Conservation (phyloP, 2,888 invertebrate genomes). For the Apodemia zela region DNA sequence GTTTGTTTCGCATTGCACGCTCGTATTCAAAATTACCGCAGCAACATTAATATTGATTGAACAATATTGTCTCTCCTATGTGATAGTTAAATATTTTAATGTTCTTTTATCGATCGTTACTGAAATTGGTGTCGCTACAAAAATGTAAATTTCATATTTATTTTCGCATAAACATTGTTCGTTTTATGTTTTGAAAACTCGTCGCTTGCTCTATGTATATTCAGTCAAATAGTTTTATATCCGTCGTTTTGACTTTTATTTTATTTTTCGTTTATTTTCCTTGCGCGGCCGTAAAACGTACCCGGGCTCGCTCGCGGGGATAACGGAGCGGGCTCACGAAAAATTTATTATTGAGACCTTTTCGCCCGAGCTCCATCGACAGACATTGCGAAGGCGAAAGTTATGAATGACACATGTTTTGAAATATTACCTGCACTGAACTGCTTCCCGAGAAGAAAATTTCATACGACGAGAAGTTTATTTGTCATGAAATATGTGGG, state of each 20-base stretch:
- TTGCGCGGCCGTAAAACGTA: slow-evolving; percentile 78
- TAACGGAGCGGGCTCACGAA: slow-evolving; percentile 75
- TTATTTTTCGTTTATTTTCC: slow-evolving; percentile 80
- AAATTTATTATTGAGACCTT: slow-evolving; percentile 80
- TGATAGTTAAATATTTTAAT: slow-evolving; percentile 1
- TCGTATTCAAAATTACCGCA: slow-evolving; percentile 1
- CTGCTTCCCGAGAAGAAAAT: slow-evolving; percentile 68
- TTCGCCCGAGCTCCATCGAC: slow-evolving; percentile 76
- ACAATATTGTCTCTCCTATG: neutral
- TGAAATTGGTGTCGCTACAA: slow-evolving; percentile 8
- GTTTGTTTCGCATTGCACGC: slow-evolving; percentile 2
- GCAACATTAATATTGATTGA: slow-evolving; percentile 3
- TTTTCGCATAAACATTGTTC: slow-evolving; percentile 29
- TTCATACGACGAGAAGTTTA: slow-evolving; percentile 77
- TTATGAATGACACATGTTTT: slow-evolving; percentile 81
- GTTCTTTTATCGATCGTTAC: no score
- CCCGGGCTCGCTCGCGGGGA: slow-evolving; percentile 75
- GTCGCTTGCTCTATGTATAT: slow-evolving; percentile 55
- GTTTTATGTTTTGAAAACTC: slow-evolving; percentile 47
- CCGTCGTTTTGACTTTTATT: slow-evolving; percentile 78
- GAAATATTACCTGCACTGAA: slow-evolving; percentile 79
- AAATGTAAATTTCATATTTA: slow-evolving; percentile 19
- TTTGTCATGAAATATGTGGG: slow-evolving; percentile 79
- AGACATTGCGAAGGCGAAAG: slow-evolving; percentile 79
- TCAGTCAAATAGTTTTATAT: slow-evolving; percentile 76